Evolutionary conservation across 1,140 invertebrate genomes (phyloP), one percentile per base, ranked within the genome.

Genomic region (Trinorchestia longiramus): DNA sequence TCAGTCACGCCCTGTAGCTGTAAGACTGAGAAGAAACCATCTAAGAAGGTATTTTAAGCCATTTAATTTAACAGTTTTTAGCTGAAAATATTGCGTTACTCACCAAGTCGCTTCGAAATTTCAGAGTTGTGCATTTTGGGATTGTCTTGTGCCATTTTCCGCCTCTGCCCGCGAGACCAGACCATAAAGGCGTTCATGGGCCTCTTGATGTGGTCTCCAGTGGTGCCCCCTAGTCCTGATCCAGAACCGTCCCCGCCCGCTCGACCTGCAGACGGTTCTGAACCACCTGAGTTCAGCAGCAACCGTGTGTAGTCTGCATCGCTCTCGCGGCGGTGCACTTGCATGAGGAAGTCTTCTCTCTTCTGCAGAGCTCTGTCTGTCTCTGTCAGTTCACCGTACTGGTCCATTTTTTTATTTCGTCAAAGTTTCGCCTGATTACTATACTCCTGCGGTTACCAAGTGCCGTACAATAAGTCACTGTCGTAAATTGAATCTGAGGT

Each of bases 101-200:
- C 92, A 94, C 99, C 99, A 87, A 99, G 97, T 96, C 98, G 97
- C 97, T 99, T 99, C 43, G 98, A 99, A 96, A 99, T 99, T 97
- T 99, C 99, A 0, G 99, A 99, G 97, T 99, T 99, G 97, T 99
- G 99, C 96, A 99, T 99, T 97, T 99, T 99, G 0, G 99, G 99
- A 97, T 99, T 99, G 97, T 99, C 99, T 97, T 99, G 99, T 0
- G 99, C 99, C 99, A 99, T 99, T 97, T 99, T 99, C 96, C 99
- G 98, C 94, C 99, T 98, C 97, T 99, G 99, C 0, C 99, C 99
- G 0, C 99, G 97, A 17, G 98, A 98, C 98, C 98, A 98, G 0
- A 98, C 98, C 98, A 98, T 98, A 97, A 98, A 98, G 0, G 98
- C 98, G 97, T 98, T 98, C 98, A 98, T 98, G 0, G 98, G 98